phyloP scores from a whole-genome alignment of 2,888 invertebrate genomes.

The Glyphotaelius pellucidus region DNA sequence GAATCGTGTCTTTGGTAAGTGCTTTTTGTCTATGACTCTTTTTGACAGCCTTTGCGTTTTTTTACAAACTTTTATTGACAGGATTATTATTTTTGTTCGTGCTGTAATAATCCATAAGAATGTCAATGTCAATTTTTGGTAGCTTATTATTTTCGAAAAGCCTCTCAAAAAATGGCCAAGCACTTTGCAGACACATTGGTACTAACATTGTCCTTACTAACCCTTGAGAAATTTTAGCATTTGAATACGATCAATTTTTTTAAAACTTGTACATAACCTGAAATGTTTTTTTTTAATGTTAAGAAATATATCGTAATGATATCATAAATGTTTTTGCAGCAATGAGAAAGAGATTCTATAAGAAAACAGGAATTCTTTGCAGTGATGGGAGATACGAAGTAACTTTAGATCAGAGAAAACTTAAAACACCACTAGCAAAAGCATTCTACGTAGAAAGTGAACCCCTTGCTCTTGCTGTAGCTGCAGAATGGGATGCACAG shows the following conservation, averaged over 20 bases:
- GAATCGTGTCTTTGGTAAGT: no score
- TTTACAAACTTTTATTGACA: no score
- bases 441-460: constrained; percentile 88
- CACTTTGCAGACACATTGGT: neutral
- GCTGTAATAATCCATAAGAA: neutral
- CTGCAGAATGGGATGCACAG: constrained; percentile 96
- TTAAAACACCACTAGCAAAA: constrained; percentile 93
- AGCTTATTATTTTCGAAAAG: constrained; percentile 1
- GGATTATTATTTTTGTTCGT: no score
- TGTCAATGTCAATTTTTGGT: neutral
- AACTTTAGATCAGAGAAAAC: constrained; percentile 90
- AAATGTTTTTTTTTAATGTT: neutral
- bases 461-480: constrained; percentile 93
- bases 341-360: constrained; percentile 85
- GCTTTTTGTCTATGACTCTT: no score
- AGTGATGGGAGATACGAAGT: constrained; percentile 88
- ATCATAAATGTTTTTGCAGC: constrained; percentile 69
- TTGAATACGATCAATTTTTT: neutral
- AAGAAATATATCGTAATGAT: neutral
- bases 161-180: neutral
- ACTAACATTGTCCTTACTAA: neutral
- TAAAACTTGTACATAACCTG: neutral
- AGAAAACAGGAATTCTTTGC: constrained; percentile 83
- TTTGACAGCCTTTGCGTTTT: no score
- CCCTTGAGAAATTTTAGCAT: neutral